Conservation (phyloP, 2,113 vertebrate genomes). For the Fregetta grallaria region DNA sequence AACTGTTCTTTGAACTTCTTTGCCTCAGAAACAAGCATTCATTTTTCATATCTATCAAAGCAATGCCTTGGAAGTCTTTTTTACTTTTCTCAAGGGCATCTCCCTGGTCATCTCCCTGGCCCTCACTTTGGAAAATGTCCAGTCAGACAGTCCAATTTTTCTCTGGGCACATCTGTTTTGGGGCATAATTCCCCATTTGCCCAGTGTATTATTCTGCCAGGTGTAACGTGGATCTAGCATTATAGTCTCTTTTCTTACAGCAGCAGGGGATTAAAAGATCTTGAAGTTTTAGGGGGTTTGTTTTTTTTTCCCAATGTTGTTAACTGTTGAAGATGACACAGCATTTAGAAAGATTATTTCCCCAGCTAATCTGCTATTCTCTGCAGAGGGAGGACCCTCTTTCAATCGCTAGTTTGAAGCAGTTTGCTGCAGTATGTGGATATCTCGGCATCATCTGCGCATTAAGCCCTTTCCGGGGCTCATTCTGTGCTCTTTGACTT, state of each 20-base stretch:
- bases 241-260: background rate
- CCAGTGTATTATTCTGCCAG: background rate
- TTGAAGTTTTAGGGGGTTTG: background rate
- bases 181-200: background rate
- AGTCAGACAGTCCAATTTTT: background rate
- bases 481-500: background rate
- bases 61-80: background rate
- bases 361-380: background rate
- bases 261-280: background rate
- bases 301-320: background rate
- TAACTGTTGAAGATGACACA: constrained; percentile 22
- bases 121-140: background rate
- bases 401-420: background rate
- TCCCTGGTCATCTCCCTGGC: background rate
- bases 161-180: background rate
- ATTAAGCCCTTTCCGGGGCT: background rate
- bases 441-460: background rate
- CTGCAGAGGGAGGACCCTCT: background rate
- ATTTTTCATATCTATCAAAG: constrained; percentile 4
- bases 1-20: background rate
- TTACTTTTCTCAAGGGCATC: background rate
- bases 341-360: constrained; percentile 10
- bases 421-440: background rate
- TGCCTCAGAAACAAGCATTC: background rate
- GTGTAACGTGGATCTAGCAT: background rate